These are phyloP conservation scores for Nebria ingens DNA, from an alignment of 1,140 invertebrate species.

Conservation along the genomic window DNA sequence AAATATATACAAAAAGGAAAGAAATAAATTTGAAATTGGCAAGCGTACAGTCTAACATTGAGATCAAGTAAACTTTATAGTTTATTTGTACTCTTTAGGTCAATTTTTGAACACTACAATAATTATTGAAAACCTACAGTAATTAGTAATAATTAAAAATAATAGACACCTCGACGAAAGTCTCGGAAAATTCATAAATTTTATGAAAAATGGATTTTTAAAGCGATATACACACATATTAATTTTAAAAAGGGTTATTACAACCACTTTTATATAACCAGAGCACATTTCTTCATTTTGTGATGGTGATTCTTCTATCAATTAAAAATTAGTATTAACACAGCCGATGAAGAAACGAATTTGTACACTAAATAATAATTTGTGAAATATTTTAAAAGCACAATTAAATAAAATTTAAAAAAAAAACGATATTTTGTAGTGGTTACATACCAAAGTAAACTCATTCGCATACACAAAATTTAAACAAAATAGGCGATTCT, in stretches of 20 bases:
- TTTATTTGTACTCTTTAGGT: slow-evolving; percentile 9
- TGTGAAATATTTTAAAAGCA: too few relatives aligned
- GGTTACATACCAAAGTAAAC: too few relatives aligned
- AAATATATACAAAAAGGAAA: too few relatives aligned
- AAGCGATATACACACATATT: not conserved
- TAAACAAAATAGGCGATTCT: too few relatives aligned
- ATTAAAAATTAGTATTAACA: not conserved
- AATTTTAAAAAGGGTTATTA: too few relatives aligned
- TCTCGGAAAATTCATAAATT: too few relatives aligned
- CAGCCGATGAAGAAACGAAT: not conserved
- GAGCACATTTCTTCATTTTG: not conserved
- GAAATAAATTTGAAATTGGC: not conserved
- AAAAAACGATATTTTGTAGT: too few relatives aligned
- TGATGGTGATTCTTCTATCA: not conserved
- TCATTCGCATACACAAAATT: too few relatives aligned
- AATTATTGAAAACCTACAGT: slow-evolving; percentile 2
- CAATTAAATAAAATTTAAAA: too few relatives aligned
- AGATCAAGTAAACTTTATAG: slow-evolving; percentile 7
- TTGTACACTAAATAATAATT: slow-evolving; percentile 6
- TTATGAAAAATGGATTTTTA: too few relatives aligned
- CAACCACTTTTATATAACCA: too few relatives aligned
- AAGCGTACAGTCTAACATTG: slow-evolving; percentile 4
- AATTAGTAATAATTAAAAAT: not conserved
- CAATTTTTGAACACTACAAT: slow-evolving; percentile 5
- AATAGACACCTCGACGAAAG: not conserved